Base-by-base conservation (phyloP, 2,113 vertebrate species). In the Aspiorhynchus laticeps region DNA sequence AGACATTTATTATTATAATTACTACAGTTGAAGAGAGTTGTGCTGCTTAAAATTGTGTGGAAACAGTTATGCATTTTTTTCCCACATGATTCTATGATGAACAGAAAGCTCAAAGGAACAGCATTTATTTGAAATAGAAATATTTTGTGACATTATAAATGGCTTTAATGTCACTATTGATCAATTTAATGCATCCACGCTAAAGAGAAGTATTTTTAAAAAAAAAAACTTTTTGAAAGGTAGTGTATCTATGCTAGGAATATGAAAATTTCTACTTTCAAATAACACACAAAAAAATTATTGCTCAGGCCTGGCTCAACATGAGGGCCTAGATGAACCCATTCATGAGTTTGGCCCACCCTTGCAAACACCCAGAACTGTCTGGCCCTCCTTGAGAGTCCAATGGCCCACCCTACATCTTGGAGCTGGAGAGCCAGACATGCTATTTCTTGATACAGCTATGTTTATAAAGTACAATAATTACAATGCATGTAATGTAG, bases 391-490 rank as follows among this genome's bases (percentile, higher is more conserved):
- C 43, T 43, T 43, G 1, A 43, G 38, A 41, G 38, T 41, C 38
- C 38, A 7, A 41, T 69, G 65, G 7, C 65, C 26, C 15, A 19
- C 7, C 67, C 8, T 69, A 28, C 26, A 67, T 67, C 7, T 24
- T 59, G 19, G 21, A 59, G 56, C 56, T n/a, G 38, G 7, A 1
- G 63, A 69, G 65, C 31, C 31, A 69, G 31, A 33, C 71, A n/a
- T 41, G 75, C 28, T 71, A 69, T 84, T 38, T 28, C 69, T 78
- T 67, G 26, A 36, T 31, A 24, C 56, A 59, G 56, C n/a, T n/a
- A 31, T 63, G 41, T 53, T 46, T 63, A 19, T 71, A 63, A 26
- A 7, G n/a, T 65, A 10, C 33, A 65, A 19, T 41, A 61, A 26
- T 80, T 75, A 46, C 24, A 75, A 24, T 56, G 43, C 38, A 56